Conservation (phyloP, 2,888 invertebrate species). For the Chloroclystis v-ata region DNA sequence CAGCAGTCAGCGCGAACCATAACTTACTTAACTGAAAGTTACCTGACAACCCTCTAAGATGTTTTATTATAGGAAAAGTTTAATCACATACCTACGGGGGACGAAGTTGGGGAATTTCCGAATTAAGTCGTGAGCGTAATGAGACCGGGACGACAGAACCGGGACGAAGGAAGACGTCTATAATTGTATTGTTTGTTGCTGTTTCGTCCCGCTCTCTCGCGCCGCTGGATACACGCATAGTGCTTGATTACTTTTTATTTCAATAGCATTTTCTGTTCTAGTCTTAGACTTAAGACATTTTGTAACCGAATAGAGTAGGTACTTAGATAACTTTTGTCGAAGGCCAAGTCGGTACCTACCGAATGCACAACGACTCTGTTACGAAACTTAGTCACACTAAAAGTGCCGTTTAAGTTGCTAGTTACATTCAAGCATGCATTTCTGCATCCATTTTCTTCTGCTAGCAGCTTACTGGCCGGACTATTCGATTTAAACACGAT, state of each 20-base stretch:
- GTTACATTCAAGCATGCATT: no score
- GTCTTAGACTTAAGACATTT: neutral
- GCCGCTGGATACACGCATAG: neutral
- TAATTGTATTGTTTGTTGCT: conserved; percentile 16
- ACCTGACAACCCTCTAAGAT: conserved; percentile 36
- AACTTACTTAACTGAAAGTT: conserved; percentile 44
- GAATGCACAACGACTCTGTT: no score
- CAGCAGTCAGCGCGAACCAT: conserved; percentile 30
- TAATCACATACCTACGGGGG: conserved; percentile 32
- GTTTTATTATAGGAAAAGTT: conserved; percentile 42
- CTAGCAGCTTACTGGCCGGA: no score
- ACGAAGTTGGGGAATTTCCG: conserved; percentile 37
- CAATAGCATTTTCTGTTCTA: neutral
- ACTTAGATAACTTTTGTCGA: no score
- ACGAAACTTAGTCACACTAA: no score
- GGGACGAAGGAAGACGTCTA: conserved; percentile 4
- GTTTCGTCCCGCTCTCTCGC: conserved; percentile 6
- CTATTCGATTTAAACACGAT: no score
- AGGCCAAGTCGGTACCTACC: no score
- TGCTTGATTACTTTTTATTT: neutral
- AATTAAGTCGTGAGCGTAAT: conserved; percentile 38
- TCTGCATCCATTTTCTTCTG: no score
- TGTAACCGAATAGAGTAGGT: no score
- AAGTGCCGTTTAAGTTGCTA: no score
- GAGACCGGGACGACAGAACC: conserved; percentile 24